Conservation (phyloP, 2,113 vertebrate genomes). For the human (Homo sapiens) region GRCh38 chr14:48839501-48840000, state of each 20-base stretch:
- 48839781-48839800: background rate
- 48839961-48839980: slow-evolving; percentile 60
- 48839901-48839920: slow-evolving; percentile 57
- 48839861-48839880: background rate
- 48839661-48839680: background rate
- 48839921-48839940: slow-evolving; percentile 61
- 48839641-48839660: background rate
- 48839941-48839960: background rate
- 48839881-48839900: slow-evolving; percentile 34
- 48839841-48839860: background rate
- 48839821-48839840: background rate
- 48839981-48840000: background rate
- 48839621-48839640: background rate
- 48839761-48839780: rapidly evolving
- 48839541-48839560: background rate
- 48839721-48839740: background rate
- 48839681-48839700: background rate
- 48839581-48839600: background rate
- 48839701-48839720: background rate
- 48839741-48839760: background rate
- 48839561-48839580: background rate
- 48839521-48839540: background rate
- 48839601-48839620: background rate
- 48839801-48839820: background rate
- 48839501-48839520: background rate